phyloP scores from a whole-genome alignment of 1,140 invertebrate genomes.

The Plectrocnemia conspersa region DNA sequence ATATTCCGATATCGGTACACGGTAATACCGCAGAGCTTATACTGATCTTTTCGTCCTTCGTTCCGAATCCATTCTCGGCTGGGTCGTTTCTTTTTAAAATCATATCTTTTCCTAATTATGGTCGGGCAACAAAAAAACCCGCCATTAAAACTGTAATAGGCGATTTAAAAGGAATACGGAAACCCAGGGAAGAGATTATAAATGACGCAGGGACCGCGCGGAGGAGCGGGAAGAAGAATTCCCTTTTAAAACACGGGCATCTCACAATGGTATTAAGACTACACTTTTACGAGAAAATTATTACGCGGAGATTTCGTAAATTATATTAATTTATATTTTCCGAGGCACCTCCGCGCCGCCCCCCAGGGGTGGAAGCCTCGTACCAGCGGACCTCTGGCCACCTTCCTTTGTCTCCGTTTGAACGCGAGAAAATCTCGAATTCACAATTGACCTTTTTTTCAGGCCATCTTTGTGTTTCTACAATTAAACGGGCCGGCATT shows the following conservation, averaged over 20 bases:
- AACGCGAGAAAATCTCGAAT: constrained; percentile 20
- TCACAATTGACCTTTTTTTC: constrained; percentile 33
- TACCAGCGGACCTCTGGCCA: neutral
- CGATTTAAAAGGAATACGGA: constrained; percentile 36
- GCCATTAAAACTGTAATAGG: constrained; percentile 36
- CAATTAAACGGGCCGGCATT: constrained; percentile 31
- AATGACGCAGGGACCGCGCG: constrained; percentile 27
- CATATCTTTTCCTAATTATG: constrained; percentile 35
- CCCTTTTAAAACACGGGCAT: constrained; percentile 33
- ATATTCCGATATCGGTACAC: too few species aligned
- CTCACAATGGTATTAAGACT: constrained; percentile 35
- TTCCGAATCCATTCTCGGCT: constrained; percentile 18
- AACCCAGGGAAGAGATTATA: constrained; percentile 33
- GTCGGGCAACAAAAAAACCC: constrained; percentile 30
- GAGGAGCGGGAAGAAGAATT: constrained; percentile 26
- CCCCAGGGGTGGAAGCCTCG: neutral
- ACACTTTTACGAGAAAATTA: constrained; percentile 35
- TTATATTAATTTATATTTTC: constrained; percentile 36
- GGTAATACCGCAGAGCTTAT: too few species aligned
- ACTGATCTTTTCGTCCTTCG: constrained; percentile 7
- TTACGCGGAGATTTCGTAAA: constrained; percentile 36
- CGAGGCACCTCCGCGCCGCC: constrained; percentile 8
- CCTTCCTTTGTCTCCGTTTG: constrained; percentile 14
- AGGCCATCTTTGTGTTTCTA: constrained; percentile 31
- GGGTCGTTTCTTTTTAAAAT: constrained; percentile 23